Base-by-base conservation (phyloP, 1,140 invertebrate genomes). In the Probaryconus sp. region DNA sequence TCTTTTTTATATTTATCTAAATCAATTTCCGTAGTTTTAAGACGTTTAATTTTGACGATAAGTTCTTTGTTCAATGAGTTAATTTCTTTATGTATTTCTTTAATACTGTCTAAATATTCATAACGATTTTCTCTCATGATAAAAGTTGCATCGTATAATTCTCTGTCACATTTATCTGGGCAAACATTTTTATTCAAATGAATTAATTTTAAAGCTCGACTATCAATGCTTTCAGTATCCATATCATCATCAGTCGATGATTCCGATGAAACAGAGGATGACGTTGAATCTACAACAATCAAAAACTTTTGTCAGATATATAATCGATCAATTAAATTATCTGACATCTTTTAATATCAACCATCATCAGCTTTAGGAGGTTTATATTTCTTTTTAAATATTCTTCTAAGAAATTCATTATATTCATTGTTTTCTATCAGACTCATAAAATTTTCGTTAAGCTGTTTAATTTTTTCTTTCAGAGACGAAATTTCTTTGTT, bases 351-450 rank as follows among this genome's bases (percentile, higher is more conserved):
- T 60, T 14, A 0, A 55, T 40, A 30, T 51, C n/a, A n/a, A 89
- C 85, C 88, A 53, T 86, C 83, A 10, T 78, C 78, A 35, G 50
- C 64, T 71, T 91, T 91, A 0, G 89, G 89, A 2, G 89, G 89
- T 38, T 90, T 90, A 72, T 90, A 92, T 71, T 92, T 94, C 80
- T 95, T 95, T 67, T 92, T 93, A 76, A 93, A 95, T 20, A 96
- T 94, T 71, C 92, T 91, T 4, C 89, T 89, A 17, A 96, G 81
- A 79, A 94, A 95, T 64, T 92, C 91, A 24, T 86, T 89, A 82
- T 93, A 95, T 73, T 93, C 93, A 76, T 94, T 92, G 21, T 93
- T 92, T 40, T 90, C 90, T 0, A 92, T 88, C 1, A 90, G 88
- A 10, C 76, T 86, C 38, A 89, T 85, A 76, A 94, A 94, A 14